Evolutionary conservation across 2,113 vertebrate species (phyloP).

Genomic region (Ariopsis seemanni): DNA sequence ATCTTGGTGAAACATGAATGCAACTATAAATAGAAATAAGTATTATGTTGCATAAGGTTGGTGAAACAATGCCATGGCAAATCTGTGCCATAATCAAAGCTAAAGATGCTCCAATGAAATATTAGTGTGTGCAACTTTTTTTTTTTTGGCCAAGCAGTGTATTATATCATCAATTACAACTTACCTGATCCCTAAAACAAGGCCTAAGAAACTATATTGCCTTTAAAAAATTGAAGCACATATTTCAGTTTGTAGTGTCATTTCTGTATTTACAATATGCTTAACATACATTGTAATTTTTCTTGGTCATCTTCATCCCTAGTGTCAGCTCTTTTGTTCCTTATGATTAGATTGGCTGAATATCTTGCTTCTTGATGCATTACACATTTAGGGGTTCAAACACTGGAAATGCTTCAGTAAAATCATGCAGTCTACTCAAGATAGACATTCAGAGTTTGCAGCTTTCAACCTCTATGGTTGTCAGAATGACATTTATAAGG

Average conservation of each 20-base stretch:
- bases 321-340: background rate
- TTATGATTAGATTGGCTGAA: background rate
- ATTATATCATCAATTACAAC: background rate
- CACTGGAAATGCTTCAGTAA: conserved; percentile 25
- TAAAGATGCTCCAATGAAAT: no score
- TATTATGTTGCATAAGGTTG: no score
- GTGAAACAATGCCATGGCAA: no score
- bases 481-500: conserved; percentile 39
- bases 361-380: background rate
- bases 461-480: conserved; percentile 41
- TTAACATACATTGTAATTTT: background rate
- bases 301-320: background rate
- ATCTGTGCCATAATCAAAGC: no score
- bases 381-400: conserved; percentile 29
- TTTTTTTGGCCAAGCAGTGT: background rate
- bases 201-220: background rate
- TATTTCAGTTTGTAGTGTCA: background rate
- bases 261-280: background rate
- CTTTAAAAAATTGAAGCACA: background rate
- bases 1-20: no score
- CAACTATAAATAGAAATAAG: no score
- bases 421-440: conserved; percentile 15
- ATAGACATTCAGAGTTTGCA: conserved; percentile 6
- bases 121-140: no score
- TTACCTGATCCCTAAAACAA: background rate